Conservation (phyloP, 2,797 vertebrate genomes). For the Atherinosoma microstoma region DNA sequence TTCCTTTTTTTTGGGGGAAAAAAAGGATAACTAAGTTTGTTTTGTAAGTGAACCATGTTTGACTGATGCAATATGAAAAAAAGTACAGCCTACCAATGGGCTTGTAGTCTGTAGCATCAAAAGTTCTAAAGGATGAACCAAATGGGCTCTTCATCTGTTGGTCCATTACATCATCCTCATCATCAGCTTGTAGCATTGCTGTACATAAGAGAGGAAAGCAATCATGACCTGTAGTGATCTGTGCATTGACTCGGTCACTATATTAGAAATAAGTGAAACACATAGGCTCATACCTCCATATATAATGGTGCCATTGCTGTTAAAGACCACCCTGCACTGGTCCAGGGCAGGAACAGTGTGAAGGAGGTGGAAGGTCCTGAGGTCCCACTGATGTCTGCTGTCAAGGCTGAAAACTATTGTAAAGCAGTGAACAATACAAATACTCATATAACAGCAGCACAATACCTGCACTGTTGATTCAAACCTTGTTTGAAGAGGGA, state of each 20-base stretch:
- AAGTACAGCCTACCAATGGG: slow-evolving; percentile 87
- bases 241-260: background rate
- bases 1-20: background rate
- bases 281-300: slow-evolving; percentile 89
- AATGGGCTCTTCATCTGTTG: slow-evolving; percentile 97
- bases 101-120: slow-evolving; percentile 97
- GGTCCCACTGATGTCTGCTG: slow-evolving; percentile 88
- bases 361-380: slow-evolving; percentile 95
- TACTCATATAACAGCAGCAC: background rate
- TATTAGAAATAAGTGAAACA: background rate
- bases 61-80: background rate
- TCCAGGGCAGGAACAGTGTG: slow-evolving; percentile 94
- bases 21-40: background rate
- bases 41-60: background rate
- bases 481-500: too few species aligned
- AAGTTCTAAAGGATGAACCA: slow-evolving; percentile 96
- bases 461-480: too few species aligned
- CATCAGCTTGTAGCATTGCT: slow-evolving; percentile 97
- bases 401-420: slow-evolving; percentile 51
- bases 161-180: slow-evolving; percentile 93
- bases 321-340: slow-evolving; percentile 97
- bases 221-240: too few species aligned
- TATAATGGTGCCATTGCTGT: slow-evolving; percentile 95
- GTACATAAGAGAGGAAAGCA: background rate
- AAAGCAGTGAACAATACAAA: background rate